Conservation (phyloP, 1,140 invertebrate species). For the Procambarus virginalis region DNA sequence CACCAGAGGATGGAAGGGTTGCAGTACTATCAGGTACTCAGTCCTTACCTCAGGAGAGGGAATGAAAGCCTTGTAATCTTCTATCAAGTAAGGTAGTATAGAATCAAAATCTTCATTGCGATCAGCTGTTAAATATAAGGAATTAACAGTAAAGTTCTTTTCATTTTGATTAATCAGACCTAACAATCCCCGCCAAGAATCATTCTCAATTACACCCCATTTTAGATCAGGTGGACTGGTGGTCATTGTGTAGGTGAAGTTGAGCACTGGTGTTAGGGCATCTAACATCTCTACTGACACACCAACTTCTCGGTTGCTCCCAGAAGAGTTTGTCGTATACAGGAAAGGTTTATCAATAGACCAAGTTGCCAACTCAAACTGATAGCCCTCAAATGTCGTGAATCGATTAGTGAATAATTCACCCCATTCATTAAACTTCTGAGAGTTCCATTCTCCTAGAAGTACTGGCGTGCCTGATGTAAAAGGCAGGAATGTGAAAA, state of each 20-base stretch:
- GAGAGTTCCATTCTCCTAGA: background rate
- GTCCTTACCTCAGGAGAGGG: slow-evolving; percentile 1
- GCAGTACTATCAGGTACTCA: slow-evolving; percentile 32
- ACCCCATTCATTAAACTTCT: background rate
- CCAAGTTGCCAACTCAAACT: slow-evolving; percentile 37
- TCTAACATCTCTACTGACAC: slow-evolving; percentile 41
- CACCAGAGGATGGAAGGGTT: slow-evolving; percentile 22
- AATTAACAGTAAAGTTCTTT: slow-evolving; percentile 46
- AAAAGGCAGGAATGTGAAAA: slow-evolving; percentile 33
- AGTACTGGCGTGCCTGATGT: background rate
- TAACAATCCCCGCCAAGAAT: slow-evolving; percentile 39
- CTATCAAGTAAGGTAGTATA: slow-evolving; percentile 29
- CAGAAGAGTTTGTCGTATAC: background rate
- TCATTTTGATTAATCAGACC: slow-evolving; percentile 37
- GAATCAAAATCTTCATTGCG: slow-evolving; percentile 26
- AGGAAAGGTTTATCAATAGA: slow-evolving; percentile 32
- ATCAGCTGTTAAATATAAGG: slow-evolving; percentile 23
- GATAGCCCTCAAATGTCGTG: slow-evolving; percentile 35
- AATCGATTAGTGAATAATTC: slow-evolving; percentile 38
- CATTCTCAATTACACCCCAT: slow-evolving; percentile 50
- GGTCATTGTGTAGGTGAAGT: slow-evolving; percentile 39
- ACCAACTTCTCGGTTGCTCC: background rate
- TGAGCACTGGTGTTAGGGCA: slow-evolving; percentile 20
- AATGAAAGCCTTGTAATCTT: slow-evolving; percentile 28
- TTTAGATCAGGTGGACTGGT: slow-evolving; percentile 25